phyloP scores from a whole-genome alignment of 1,140 invertebrate species.

The Anthonomus grandis region DNA sequence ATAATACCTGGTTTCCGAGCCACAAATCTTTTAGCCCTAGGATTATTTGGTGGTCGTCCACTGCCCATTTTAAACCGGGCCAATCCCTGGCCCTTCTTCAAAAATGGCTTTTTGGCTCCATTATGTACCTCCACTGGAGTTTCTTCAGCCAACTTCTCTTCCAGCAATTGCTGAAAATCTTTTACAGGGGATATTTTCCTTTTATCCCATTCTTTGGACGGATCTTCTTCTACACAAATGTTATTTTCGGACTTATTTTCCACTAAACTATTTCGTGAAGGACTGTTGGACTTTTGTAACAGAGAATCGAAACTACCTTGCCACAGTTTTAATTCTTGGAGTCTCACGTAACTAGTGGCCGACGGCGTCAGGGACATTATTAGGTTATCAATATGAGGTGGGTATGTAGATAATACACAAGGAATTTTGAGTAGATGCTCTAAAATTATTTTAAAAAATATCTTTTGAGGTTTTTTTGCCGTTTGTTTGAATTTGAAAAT shows the following conservation, averaged over 20 bases:
- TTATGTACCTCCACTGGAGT: slow-evolving; percentile 1
- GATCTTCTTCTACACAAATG: slow-evolving; percentile 4
- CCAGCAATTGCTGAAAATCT: slow-evolving; percentile 30
- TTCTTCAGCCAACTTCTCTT: slow-evolving; percentile 32
- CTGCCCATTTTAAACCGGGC: slow-evolving; percentile 37
- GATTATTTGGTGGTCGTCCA: slow-evolving; percentile 5
- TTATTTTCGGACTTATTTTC: slow-evolving; percentile 18
- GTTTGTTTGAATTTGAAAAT: no score
- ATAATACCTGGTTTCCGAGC: no score
- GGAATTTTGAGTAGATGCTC: no score
- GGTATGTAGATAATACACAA: no score
- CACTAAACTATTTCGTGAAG: no score
- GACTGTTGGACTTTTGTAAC: no score
- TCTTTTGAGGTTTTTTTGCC: no score
- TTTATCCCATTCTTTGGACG: slow-evolving; percentile 25
- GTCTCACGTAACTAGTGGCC: slow-evolving; percentile 10
- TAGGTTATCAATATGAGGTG: background rate
- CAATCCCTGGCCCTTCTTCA: slow-evolving; percentile 41
- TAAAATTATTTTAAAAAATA: no score
- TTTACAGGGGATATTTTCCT: slow-evolving; percentile 28
- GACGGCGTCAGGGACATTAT: slow-evolving; percentile 26
- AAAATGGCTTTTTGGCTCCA: slow-evolving; percentile 41
- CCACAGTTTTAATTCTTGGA: slow-evolving; percentile 32
- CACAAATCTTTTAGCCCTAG: no score
- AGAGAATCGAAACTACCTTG: slow-evolving; percentile 29